phyloP scores from a whole-genome alignment of 2,113 vertebrate genomes.

The Seriola rivoliana region DNA sequence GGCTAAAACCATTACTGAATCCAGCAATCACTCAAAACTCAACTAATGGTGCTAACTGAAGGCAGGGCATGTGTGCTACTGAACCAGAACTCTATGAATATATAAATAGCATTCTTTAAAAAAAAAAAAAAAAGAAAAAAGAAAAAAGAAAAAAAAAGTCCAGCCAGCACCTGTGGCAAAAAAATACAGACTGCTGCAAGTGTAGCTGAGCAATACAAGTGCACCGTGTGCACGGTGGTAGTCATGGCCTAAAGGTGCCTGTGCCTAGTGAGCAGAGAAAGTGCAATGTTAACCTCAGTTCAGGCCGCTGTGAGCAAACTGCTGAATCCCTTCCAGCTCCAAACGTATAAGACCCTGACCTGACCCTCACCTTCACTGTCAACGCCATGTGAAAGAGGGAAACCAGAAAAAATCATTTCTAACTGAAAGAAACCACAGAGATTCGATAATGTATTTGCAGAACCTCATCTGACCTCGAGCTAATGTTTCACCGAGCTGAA shows the following conservation, averaged over 20 bases:
- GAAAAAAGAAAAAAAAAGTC: neutral
- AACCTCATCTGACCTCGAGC: neutral
- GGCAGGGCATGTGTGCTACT: neutral
- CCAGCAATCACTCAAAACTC: constrained; percentile 16
- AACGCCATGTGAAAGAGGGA: constrained; percentile 8
- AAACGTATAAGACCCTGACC: constrained; percentile 42
- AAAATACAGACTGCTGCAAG: neutral
- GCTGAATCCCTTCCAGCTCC: constrained; percentile 29
- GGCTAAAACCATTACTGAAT: constrained; percentile 37
- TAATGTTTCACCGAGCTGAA: neutral
- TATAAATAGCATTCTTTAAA: neutral
- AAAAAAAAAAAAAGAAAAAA: no score
- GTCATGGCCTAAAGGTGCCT: neutral
- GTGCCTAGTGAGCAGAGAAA: neutral
- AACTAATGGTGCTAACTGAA: neutral
- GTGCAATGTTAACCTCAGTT: neutral
- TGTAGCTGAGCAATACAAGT: constrained; percentile 1
- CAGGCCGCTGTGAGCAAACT: constrained; percentile 56
- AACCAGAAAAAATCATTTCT: neutral
- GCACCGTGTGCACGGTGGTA: neutral
- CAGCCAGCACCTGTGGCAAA: neutral
- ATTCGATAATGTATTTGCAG: neutral
- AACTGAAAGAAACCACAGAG: neutral
- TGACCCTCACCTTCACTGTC: constrained; percentile 30
- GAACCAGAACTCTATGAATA: neutral